These are phyloP conservation scores for Iselma pallidipennis DNA, from an alignment of 2,888 invertebrate genomes.

Conservation along the genomic window DNA sequence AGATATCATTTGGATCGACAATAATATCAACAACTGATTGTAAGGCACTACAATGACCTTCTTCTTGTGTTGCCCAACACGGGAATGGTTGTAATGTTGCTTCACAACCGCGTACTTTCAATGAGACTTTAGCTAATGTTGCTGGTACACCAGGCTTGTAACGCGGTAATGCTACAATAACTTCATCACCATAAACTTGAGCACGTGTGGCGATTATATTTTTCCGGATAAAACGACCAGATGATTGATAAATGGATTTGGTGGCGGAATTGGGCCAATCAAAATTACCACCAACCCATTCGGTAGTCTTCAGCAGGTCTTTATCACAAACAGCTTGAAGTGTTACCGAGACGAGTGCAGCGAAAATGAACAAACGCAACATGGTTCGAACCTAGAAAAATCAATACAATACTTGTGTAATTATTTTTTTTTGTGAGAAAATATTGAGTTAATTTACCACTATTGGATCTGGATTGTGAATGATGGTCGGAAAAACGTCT, in stretches of 20 bases:
- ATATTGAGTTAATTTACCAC: background rate
- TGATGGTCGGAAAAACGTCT: background rate
- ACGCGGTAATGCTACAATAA: slow-evolving; percentile 63
- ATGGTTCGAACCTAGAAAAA: background rate
- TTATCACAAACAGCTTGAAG: slow-evolving; percentile 34
- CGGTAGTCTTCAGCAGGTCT: slow-evolving; percentile 41
- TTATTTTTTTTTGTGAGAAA: background rate
- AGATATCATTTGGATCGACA: slow-evolving; percentile 64
- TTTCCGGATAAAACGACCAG: slow-evolving; percentile 62
- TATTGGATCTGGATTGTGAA: background rate
- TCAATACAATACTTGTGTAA: background rate
- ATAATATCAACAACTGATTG: slow-evolving; percentile 73
- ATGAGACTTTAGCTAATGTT: slow-evolving; percentile 63
- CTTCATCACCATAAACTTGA: slow-evolving; percentile 62
- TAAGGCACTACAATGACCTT: slow-evolving; percentile 65
- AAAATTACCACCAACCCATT: slow-evolving; percentile 50
- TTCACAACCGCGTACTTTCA: slow-evolving; percentile 57
- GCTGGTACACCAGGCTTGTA: slow-evolving; percentile 69
- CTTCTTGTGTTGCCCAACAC: slow-evolving; percentile 66
- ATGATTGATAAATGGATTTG: slow-evolving; percentile 61
- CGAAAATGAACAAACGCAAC: background rate
- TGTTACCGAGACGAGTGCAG: slow-evolving; percentile 28
- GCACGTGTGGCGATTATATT: slow-evolving; percentile 65
- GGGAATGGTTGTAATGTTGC: slow-evolving; percentile 65
- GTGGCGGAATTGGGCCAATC: slow-evolving; percentile 52